These are phyloP conservation scores for Clarias laeviceps DNA, from an alignment of 2,797 vertebrate genomes.

Conservation along the genomic window DNA sequence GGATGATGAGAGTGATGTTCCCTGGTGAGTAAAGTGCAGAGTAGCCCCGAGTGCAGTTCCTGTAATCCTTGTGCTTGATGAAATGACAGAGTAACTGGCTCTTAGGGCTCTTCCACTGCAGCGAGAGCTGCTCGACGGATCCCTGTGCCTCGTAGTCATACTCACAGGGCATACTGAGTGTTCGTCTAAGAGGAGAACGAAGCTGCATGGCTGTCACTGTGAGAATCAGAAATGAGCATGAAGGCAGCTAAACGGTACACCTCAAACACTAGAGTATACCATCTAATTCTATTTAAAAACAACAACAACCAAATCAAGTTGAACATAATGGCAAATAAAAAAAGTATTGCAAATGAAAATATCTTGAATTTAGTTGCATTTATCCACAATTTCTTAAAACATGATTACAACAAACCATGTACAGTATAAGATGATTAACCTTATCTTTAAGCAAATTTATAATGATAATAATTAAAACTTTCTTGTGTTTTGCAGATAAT, in stretches of 20 bases:
- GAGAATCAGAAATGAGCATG: slow-evolving; percentile 1
- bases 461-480: no score
- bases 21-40: slow-evolving; percentile 64
- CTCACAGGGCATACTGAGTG: slow-evolving; percentile 60
- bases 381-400: no score
- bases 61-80: slow-evolving; percentile 76
- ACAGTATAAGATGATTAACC: no score
- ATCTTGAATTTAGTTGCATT: no score
- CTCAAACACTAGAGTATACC: background rate
- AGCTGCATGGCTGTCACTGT: slow-evolving; percentile 61
- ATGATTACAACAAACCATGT: no score
- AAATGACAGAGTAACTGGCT: slow-evolving; percentile 74
- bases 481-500: no score
- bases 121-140: slow-evolving; percentile 66
- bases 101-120: slow-evolving; percentile 73
- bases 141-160: slow-evolving; percentile 67
- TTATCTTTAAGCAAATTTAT: no score
- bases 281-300: background rate
- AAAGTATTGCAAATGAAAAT: no score
- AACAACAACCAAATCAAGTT: background rate
- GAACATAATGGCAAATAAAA: background rate
- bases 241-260: background rate
- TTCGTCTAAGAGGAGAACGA: slow-evolving; percentile 52
- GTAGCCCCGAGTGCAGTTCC: slow-evolving; percentile 74
- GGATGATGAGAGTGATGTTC: slow-evolving; percentile 66